A percentile compares a stretch with the other conserved stretches of the same genome.
Evolutionary conservation across 2,888 invertebrate species (phyloP).

Genomic region (Chorisops tibialis): DNA sequence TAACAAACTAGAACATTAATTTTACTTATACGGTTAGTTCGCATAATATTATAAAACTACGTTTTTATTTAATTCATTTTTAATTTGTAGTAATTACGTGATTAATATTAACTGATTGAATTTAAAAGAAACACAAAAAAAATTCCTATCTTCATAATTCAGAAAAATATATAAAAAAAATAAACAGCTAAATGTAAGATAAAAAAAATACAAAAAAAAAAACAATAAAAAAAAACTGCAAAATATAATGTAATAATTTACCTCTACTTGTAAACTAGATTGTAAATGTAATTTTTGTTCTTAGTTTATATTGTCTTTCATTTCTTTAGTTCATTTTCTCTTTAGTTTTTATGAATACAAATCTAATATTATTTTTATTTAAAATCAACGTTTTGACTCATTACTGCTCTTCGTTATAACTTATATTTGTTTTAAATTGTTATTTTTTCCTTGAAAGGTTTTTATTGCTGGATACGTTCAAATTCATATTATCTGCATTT

Average conservation of each 20-base stretch:
- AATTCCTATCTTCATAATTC: conserved; percentile 17
- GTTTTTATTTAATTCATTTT: conserved; percentile 13
- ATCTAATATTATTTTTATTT: no score
- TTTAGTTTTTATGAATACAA: neutral
- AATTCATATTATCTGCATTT: no score
- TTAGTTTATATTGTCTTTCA: conserved; percentile 11
- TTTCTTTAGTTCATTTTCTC: conserved; percentile 6
- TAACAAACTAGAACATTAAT: neutral
- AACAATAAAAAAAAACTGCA: conserved; percentile 1
- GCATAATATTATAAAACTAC: conserved; percentile 4
- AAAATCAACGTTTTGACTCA: no score
- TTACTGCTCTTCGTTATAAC: no score
- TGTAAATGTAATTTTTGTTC: conserved; percentile 14
- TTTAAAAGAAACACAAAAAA: conserved; percentile 6
- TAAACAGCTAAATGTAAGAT: conserved; percentile 10
- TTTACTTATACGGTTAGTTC: conserved; percentile 5
- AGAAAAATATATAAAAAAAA: conserved; percentile 1
- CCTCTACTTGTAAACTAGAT: conserved; percentile 12
- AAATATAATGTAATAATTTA: conserved; percentile 19
- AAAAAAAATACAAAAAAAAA: conserved; percentile 1
- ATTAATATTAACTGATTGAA: conserved; percentile 15
- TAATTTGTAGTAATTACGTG: conserved; percentile 6
- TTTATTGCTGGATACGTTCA: no score
- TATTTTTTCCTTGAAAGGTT: no score
- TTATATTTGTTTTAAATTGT: no score